phyloP scores from a whole-genome alignment of 2,888 invertebrate species.

The Caenorhabditis virilis region DNA sequence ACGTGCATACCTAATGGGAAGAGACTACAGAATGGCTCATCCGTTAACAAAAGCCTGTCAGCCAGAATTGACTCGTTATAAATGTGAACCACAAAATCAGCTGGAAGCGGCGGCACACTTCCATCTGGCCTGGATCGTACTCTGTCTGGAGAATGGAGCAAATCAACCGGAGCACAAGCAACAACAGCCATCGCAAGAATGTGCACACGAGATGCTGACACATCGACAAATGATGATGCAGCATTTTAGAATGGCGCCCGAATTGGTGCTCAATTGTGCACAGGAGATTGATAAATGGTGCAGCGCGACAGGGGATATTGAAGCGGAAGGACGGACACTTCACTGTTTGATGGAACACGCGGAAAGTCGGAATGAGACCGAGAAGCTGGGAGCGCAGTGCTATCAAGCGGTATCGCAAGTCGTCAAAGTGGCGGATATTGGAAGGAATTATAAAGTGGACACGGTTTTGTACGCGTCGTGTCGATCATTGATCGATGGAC shows the following conservation, averaged over 20 bases:
- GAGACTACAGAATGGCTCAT: constrained; percentile 87
- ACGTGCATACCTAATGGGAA: constrained; percentile 84
- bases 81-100: constrained; percentile 75
- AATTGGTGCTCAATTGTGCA: constrained; percentile 85
- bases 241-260: constrained; percentile 90
- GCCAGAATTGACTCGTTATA: constrained; percentile 72
- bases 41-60: constrained; percentile 76
- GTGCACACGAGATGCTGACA: constrained; percentile 85
- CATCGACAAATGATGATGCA: constrained; percentile 85
- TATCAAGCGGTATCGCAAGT: constrained; percentile 47
- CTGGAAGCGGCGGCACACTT: constrained; percentile 72
- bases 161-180: constrained; percentile 53
- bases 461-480: constrained; percentile 64
- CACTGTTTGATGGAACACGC: constrained; percentile 83
- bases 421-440: constrained; percentile 78
- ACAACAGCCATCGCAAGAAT: constrained; percentile 75
- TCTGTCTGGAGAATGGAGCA: constrained; percentile 81
- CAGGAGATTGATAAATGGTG: constrained; percentile 74
- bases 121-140: constrained; percentile 75
- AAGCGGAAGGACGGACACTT: constrained; percentile 83
- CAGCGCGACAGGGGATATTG: constrained; percentile 67
- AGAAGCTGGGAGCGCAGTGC: constrained; percentile 57
- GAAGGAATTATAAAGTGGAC: constrained; percentile 92
- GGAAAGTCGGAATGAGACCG: constrained; percentile 55
- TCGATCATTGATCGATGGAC: constrained; percentile 69